phyloP scores from a whole-genome alignment of 1,140 invertebrate genomes.

The Lepidotrigona ventralis region DNA sequence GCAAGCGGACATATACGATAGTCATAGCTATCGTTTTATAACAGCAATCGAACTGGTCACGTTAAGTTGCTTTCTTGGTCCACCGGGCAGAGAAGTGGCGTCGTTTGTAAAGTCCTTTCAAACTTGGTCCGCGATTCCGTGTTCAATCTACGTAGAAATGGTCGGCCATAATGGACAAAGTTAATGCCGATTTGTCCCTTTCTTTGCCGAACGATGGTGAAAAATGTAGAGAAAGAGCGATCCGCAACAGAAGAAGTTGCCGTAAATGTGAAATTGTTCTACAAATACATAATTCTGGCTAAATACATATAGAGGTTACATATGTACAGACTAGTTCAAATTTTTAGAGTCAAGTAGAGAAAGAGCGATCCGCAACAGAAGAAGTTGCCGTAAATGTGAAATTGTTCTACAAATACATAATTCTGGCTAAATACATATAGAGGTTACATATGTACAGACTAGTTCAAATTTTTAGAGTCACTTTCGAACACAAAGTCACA shows the following conservation, averaged over 20 bases:
- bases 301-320: neutral
- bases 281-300: neutral
- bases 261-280: neutral
- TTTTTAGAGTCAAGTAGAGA: neutral
- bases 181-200: conserved; percentile 27
- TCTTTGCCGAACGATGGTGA: neutral
- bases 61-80: conserved; percentile 21
- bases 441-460: neutral
- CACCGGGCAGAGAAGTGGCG: conserved; percentile 6
- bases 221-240: neutral
- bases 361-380: neutral
- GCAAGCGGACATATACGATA: neutral
- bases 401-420: neutral
- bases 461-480: neutral
- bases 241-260: neutral
- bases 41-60: neutral
- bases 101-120: conserved; percentile 20
- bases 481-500: too few relatives aligned
- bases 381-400: neutral
- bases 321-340: neutral
- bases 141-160: conserved; percentile 16
- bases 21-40: neutral
- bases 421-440: neutral
- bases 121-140: conserved; percentile 7
- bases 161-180: conserved; percentile 29